These are phyloP conservation scores for Amphiprion percula DNA, from an alignment of 2,113 vertebrate species.

Conservation along the genomic window DNA sequence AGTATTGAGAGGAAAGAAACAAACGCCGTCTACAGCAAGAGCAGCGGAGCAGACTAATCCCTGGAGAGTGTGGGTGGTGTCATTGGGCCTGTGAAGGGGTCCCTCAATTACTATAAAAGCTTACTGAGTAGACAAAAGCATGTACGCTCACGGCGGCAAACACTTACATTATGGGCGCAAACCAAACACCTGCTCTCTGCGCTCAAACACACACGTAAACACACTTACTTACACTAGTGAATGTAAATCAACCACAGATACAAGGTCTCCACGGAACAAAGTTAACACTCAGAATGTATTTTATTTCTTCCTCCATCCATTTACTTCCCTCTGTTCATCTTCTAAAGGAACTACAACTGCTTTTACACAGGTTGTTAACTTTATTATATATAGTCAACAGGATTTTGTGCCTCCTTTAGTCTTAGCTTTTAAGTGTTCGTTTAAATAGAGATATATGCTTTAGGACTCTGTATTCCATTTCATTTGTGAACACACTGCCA, in stretches of 20 bases:
- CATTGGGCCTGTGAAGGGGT: slow-evolving; percentile 51
- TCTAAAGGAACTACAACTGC: no score
- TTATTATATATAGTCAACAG: no score
- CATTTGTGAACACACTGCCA: no score
- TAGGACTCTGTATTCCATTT: no score
- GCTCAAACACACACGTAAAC: background rate
- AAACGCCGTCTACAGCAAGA: slow-evolving; percentile 49
- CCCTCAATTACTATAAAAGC: slow-evolving; percentile 79
- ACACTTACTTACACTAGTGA: background rate
- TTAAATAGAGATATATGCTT: no score
- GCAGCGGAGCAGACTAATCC: slow-evolving; percentile 64
- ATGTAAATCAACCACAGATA: slow-evolving; percentile 1
- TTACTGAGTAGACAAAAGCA: slow-evolving; percentile 73
- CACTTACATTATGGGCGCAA: slow-evolving; percentile 59
- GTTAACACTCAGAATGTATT: no score
- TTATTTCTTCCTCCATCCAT: no score
- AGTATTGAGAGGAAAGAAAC: slow-evolving; percentile 23
- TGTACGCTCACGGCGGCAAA: slow-evolving; percentile 65
- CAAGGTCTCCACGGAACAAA: no score
- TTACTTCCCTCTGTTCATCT: no score
- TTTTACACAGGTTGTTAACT: no score
- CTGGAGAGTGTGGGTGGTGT: slow-evolving; percentile 55
- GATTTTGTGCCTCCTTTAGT: no score
- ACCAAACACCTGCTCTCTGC: slow-evolving; percentile 19
- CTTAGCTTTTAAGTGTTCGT: no score